A percentile compares a stretch with the other conserved stretches of the same genome.
Conservation (phyloP, 2,113 vertebrate genomes). For the Okapia johnstoni region DNA sequence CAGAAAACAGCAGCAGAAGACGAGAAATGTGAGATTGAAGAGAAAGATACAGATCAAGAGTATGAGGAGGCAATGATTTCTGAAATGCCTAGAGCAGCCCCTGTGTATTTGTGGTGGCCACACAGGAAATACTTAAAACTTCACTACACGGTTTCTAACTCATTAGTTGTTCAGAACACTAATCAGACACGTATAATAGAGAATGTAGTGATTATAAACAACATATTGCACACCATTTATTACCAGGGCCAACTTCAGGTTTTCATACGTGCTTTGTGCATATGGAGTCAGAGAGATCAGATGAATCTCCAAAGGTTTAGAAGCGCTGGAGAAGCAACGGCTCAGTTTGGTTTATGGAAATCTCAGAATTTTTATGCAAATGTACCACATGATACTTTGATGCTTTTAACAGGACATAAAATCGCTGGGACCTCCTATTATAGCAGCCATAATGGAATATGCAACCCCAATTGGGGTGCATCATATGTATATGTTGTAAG, state of each 20-base stretch:
- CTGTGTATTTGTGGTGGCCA: conserved; percentile 38
- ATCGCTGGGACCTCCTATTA: accelerated
- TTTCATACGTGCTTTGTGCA: conserved; percentile 33
- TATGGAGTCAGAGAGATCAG: conserved; percentile 49
- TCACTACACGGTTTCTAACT: neutral
- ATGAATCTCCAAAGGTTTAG: accelerated
- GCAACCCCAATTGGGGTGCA: conserved; percentile 21
- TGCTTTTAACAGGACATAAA: conserved; percentile 41
- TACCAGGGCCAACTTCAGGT: accelerated
- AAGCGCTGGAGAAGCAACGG: accelerated
- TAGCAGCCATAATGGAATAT: accelerated
- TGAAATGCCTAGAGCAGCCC: neutral
- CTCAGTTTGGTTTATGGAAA: neutral
- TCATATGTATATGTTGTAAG: neutral
- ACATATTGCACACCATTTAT: conserved; percentile 51
- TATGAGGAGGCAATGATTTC: neutral
- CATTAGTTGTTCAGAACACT: accelerated
- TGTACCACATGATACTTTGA: neutral
- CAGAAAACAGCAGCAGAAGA: neutral
- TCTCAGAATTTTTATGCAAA: neutral
- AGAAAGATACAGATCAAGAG: neutral
- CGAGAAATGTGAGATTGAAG: neutral
- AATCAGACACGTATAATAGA: neutral
- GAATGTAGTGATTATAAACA: conserved; percentile 55
- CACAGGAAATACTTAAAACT: neutral